Evolutionary conservation across 2,113 vertebrate species (phyloP).

Genomic region (Lynx canadensis): DNA sequence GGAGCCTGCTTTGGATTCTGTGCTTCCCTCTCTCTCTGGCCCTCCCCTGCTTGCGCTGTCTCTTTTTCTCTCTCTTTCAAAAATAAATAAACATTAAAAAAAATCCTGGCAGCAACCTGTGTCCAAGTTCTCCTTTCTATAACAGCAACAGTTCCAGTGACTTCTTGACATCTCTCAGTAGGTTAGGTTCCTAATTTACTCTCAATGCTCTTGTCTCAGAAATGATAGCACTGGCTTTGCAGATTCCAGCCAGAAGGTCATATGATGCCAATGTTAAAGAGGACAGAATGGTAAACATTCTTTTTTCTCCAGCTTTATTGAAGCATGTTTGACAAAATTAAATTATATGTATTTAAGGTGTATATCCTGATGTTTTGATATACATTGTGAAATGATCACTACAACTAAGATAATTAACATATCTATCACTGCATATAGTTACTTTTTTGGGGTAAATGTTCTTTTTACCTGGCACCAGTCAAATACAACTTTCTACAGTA

Average conservation of each 20-base stretch:
- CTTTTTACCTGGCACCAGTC: background rate
- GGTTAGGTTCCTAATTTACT: background rate
- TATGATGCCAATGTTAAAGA: background rate
- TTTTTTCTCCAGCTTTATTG: background rate
- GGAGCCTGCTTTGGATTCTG: no score
- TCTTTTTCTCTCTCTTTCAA: no score
- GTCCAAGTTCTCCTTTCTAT: background rate
- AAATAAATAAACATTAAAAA: background rate
- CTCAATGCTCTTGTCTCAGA: conserved; percentile 16
- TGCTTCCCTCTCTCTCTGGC: no score
- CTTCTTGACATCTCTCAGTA: conserved; percentile 4
- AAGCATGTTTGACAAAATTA: background rate
- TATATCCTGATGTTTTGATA: background rate
- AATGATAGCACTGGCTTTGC: background rate
- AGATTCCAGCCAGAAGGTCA: conserved; percentile 2
- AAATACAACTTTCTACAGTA: conserved; percentile 26
- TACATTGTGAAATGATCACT: background rate
- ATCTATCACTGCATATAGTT: background rate
- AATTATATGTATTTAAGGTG: background rate
- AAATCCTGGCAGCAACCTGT: background rate
- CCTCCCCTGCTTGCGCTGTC: no score
- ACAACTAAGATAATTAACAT: background rate
- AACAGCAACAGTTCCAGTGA: background rate
- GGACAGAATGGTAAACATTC: background rate
- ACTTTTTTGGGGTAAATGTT: background rate